Conservation (phyloP, 2,797 vertebrate species). For the Petrocephalus schoutedeni region DNA sequence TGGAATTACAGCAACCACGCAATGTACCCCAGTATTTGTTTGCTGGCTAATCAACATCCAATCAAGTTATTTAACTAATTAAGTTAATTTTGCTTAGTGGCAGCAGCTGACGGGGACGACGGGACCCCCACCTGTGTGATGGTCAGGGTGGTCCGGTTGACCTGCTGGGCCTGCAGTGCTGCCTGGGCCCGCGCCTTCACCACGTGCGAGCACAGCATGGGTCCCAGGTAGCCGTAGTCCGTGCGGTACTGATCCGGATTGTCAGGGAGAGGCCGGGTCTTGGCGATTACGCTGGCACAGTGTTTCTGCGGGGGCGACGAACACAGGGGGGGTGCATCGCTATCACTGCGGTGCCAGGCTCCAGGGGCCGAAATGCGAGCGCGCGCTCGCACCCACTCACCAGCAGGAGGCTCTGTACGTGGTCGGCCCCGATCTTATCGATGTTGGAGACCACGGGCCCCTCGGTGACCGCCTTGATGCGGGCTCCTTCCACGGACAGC, state of each 20-base stretch:
- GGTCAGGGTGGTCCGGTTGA: constrained; percentile 87
- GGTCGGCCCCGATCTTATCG: constrained; percentile 89
- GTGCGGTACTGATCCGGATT: constrained; percentile 75
- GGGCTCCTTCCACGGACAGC: constrained; percentile 75
- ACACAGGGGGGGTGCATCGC: neutral
- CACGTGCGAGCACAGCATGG: constrained; percentile 82
- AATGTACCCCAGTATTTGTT: neutral
- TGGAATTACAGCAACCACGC: neutral
- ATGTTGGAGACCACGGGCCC: constrained; percentile 84
- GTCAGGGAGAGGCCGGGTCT: constrained; percentile 70
- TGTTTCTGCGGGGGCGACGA: constrained; percentile 57
- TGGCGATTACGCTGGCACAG: constrained; percentile 71
- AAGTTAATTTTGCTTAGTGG: neutral
- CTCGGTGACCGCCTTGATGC: constrained; percentile 77
- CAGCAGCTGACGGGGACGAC: neutral
- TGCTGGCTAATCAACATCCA: neutral
- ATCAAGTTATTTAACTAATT: neutral
- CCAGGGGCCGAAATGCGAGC: neutral
- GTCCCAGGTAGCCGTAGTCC: constrained; percentile 81
- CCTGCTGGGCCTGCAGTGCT: constrained; percentile 82
- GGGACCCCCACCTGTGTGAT: constrained; percentile 76
- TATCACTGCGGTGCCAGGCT: neutral
- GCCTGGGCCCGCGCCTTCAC: constrained; percentile 84
- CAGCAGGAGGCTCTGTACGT: constrained; percentile 85
- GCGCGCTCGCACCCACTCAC: constrained; percentile 49